A percentile compares a stretch with the other conserved stretches of the same genome.
These are phyloP conservation scores for Orchesella cincta DNA, from an alignment of 1,140 invertebrate genomes.

Conservation along the genomic window DNA sequence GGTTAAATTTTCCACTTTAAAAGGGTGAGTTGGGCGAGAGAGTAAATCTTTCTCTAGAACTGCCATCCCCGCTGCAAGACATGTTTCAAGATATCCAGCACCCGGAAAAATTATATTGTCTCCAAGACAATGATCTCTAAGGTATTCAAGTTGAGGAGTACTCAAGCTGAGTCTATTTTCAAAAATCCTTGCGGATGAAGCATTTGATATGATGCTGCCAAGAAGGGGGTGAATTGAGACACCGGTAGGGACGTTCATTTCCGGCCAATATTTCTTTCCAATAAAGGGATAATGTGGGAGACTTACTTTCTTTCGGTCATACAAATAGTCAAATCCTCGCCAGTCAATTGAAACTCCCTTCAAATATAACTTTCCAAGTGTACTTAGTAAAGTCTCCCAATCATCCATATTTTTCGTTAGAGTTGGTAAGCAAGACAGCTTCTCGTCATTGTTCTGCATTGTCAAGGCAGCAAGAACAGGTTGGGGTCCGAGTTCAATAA, in stretches of 20 bases:
- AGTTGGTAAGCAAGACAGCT: not conserved
- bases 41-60: not conserved
- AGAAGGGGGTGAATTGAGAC: not conserved
- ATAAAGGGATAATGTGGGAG: not conserved
- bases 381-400: not conserved
- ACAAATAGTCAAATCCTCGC: not conserved
- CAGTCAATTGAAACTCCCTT: not conserved
- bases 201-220: not conserved
- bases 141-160: constrained; percentile 15
- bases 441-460: constrained; percentile 19
- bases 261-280: not conserved
- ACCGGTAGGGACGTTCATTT: not conserved
- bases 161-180: constrained; percentile 6
- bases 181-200: not conserved
- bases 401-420: not conserved
- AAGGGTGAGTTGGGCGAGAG: not conserved
- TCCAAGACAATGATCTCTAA: constrained; percentile 39
- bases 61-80: constrained; percentile 29
- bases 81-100: constrained; percentile 38
- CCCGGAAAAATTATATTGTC: constrained; percentile 35
- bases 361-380: not conserved
- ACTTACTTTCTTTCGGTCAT: not conserved
- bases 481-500: not conserved
- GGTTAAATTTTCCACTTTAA: constrained; percentile 30
- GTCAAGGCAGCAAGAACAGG: not conserved